Evolutionary conservation across 2,888 invertebrate species (phyloP), one percentile per base, ranked within the genome.

Genomic region (Sceliomorpha sp.): DNA sequence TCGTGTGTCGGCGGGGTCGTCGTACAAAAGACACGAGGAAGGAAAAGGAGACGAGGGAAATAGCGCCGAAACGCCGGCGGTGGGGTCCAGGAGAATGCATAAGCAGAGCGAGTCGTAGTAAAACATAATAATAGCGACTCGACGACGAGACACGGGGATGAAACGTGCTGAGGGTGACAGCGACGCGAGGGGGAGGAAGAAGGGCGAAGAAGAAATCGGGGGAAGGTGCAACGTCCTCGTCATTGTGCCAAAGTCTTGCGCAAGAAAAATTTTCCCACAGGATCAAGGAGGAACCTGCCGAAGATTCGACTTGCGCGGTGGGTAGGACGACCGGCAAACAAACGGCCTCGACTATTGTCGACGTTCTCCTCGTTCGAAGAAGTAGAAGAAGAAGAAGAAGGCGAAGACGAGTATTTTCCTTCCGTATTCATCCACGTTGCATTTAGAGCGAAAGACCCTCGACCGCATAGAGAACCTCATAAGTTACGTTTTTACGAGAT

Each of bases 241-340:
- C 44, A 68, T 78, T 73, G 70, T 73, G 60, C 55, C 64, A 36
- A 63, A 50, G 17, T 72, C 59, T 58, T 60, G 55, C 71, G 74
- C 70, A 72, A 74, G 74, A 70, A 67, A 20, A 77, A 80, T 60
- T 76, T 82, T 82, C 82, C 80, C 82, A 80, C 78, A 81, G 79
- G 73, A 74, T 68, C 69, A 60, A 72, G 56, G 58, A 72, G 56
- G 59, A 74, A 73, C 72, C 74, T 73, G 73, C 72, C 62, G 50
- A 47, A 69, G 58, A 66, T 58, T 62, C 60, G 48, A 59, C 58
- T 58, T 56, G 32, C 58, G 56, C 53, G 47, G 39, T 29, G 13
- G 59, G 66, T 56, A 42, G 14, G 40, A 40, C 9, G 9, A n/a
- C 24, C 32, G 17, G 17, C 48, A 56, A 56, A 66, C 48, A 64